Conservation (phyloP, 1,140 invertebrate species). For the Drosophila kanapiae region DNA sequence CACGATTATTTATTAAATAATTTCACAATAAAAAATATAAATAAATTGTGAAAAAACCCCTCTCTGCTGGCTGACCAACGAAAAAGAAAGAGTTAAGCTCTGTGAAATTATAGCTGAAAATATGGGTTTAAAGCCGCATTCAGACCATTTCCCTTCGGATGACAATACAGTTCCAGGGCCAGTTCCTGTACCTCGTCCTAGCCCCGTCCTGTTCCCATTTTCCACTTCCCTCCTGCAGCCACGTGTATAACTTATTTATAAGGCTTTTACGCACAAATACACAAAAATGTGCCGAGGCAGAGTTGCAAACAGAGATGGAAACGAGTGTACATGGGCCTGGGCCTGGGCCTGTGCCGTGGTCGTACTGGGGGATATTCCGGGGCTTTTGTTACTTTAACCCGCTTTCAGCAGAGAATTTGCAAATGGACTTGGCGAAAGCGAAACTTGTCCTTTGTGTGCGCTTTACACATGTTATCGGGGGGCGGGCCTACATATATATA, state of each 20-base stretch:
- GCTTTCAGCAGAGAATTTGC: conserved; percentile 75
- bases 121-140: conserved; percentile 42
- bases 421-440: conserved; percentile 73
- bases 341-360: not conserved
- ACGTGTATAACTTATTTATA: conserved; percentile 82
- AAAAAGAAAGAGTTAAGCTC: conserved; percentile 32
- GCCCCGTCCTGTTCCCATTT: conserved; percentile 30
- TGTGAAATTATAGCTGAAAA: conserved; percentile 41
- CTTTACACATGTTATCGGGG: conserved; percentile 66
- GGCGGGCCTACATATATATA: not conserved
- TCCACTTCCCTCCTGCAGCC: conserved; percentile 28
- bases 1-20: too few relatives aligned
- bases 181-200: conserved; percentile 25
- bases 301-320: conserved; percentile 29
- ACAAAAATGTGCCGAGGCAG: conserved; percentile 47
- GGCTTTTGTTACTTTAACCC: conserved; percentile 68
- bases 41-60: too few relatives aligned
- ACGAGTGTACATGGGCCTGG: conserved; percentile 3
- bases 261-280: conserved; percentile 82
- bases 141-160: conserved; percentile 32
- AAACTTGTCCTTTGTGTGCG: conserved; percentile 80
- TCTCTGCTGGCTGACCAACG: too few relatives aligned
- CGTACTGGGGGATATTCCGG: conserved; percentile 31
- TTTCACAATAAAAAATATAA: too few relatives aligned
- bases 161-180: conserved; percentile 42